Base-by-base conservation (phyloP, 2,888 invertebrate genomes). In the Eudemis profundana region DNA sequence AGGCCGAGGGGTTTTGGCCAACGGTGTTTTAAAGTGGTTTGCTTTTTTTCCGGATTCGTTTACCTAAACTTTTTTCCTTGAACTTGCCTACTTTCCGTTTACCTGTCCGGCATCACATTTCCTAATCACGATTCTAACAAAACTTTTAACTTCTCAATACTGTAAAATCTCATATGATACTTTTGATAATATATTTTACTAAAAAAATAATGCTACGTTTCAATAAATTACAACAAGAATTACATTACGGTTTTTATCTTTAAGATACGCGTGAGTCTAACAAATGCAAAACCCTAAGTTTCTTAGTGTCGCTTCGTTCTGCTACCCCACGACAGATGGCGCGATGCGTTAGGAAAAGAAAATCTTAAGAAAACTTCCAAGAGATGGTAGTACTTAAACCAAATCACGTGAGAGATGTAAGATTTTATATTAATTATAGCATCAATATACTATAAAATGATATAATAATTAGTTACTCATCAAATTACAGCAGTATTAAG, bases 281-380 rank as follows among this genome's bases (percentile, higher is more conserved):
- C 12, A 54, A 42, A 15, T 67, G 57, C 3, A 46, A 17, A 59
- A 59, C 63, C 8, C 2, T 56, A 69, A 69, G 72, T 65, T 59
- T 68, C 21, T 14, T 53, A 60, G 70, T 68, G 73, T 73, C 63
- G 27, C 33, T 57, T 65, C 61, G 29, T 74, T 69, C 62, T 68
- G 86, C 91, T 91, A 91, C 91, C 91, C 91, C 82, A 62, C 87
- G 75, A 62, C 47, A 91, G 91, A 91, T 91, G 91, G 90, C 90
- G 57, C 27, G 19, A n/a, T 0, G 40, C 44, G 56, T 14, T 29
- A 17, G 3, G 19, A 42, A 44, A 23, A 44, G 23, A 56, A 63
- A 44, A 27, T 59, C 44, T 57, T 42, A 57, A 57, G 64, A 64
- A 64, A 50, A 64, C 29, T 36, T 29, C 27, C 44, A 38, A 57